Base-by-base conservation (phyloP, 2,888 invertebrate species). In the Brachyopa scutellaris region DNA sequence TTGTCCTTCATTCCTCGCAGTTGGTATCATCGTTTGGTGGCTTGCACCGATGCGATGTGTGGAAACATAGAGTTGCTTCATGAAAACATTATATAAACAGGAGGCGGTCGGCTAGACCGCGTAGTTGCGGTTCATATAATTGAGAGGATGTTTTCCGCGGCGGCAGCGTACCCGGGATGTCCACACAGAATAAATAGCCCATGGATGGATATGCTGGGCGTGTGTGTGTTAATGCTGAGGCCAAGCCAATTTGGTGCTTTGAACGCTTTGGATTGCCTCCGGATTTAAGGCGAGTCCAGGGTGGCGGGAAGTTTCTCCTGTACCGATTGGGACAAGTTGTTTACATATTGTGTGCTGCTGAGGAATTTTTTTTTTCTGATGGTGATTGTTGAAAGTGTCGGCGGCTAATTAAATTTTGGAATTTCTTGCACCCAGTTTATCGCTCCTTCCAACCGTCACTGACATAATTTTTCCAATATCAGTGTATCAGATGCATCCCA, bases 91-190 rank as follows among this genome's bases (percentile, higher is more conserved):
- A 67, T 73, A 78, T 73, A 83, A 83, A 78, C 70, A 78, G 59
- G 36, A 70, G 64, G 53, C 36, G 66, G 62, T 57, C 47, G 67
- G 62, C 55, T 55, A 38, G 36, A 83, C 83, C 83, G 70, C 83
- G 72, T 73, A 67, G 83, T 83, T 83, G 83, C 7, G 83, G 83
- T 73, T 67, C 67, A 62, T 70, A 78, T 83, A 83, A 83, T 83
- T 83, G 78, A 83, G 83, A 73, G 83, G 67, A 72, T 83, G 73
- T 73, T 66, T 82, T 78, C 49, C 61, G 66, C 62, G 83, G 72
- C 51, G 55, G 62, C 23, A 13, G 11, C 31, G 38, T 72, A 33
- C 47, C 47, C 11, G 9, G 31, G 23, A 33, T 33, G 45, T 36
- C 33, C 57, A 45, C 57, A 53, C 19, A 62, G 33, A 66, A 53